A percentile compares a stretch with the other conserved stretches of the same genome.
phyloP scores from a whole-genome alignment of 2,888 invertebrate species.

The Pachycephus smyrnensis region DNA sequence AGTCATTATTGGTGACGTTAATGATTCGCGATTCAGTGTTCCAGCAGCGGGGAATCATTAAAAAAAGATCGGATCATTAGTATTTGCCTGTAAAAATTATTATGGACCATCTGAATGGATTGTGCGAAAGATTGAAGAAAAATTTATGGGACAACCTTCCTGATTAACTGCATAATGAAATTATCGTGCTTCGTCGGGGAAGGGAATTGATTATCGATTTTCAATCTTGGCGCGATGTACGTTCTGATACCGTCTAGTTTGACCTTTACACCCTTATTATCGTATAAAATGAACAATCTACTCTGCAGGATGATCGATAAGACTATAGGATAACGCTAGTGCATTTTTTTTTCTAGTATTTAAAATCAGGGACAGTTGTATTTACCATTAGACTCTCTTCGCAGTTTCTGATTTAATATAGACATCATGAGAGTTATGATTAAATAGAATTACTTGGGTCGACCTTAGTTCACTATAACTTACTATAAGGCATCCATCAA shows the following conservation, averaged over 20 bases:
- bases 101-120: not conserved
- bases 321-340: not conserved
- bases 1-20: conserved; percentile 17
- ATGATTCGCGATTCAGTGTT: not conserved
- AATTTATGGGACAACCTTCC: conserved; percentile 12
- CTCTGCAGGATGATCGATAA: not conserved
- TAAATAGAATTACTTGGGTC: not conserved
- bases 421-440: not conserved
- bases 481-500: not conserved
- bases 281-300: not conserved
- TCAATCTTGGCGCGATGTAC: not conserved
- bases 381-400: not conserved
- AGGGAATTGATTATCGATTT: not conserved
- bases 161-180: not conserved
- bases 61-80: not conserved
- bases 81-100: not conserved
- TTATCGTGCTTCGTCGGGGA: not conserved
- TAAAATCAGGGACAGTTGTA: not conserved
- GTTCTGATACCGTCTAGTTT: not conserved
- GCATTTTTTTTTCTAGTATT: not conserved
- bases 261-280: not conserved
- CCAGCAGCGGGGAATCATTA: not conserved
- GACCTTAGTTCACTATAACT: not conserved
- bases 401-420: not conserved
- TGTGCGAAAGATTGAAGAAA: conserved; percentile 3